Conservation (phyloP, 2,888 invertebrate genomes). For the Zele albiditarsus region DNA sequence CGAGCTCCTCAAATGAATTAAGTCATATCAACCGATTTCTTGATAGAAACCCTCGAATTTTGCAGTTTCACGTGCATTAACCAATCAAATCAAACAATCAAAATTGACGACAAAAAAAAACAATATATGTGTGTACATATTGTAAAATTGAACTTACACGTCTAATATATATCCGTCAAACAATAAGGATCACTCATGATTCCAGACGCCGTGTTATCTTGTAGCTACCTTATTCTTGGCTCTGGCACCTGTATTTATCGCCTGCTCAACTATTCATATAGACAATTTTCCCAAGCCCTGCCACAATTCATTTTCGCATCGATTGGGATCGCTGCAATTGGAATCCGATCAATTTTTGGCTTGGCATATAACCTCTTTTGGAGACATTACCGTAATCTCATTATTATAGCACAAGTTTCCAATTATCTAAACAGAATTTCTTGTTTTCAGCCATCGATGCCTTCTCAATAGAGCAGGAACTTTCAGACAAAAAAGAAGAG, state of each 20-base stretch:
- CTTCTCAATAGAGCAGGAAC: conserved; percentile 52
- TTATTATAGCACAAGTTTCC: background rate
- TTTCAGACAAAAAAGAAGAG: conserved; percentile 43
- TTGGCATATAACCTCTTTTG: conserved; percentile 55
- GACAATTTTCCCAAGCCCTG: conserved; percentile 46
- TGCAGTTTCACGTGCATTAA: no score
- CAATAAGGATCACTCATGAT: conserved; percentile 51
- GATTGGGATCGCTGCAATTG: conserved; percentile 56
- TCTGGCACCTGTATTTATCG: conserved; percentile 56
- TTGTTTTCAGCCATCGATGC: conserved; percentile 57
- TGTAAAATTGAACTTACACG: background rate
- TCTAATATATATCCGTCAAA: background rate
- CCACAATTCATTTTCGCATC: conserved; percentile 53
- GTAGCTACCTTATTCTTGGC: conserved; percentile 56
- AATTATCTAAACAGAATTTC: conserved; percentile 5
- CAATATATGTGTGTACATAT: background rate
- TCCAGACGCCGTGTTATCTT: conserved; percentile 57
- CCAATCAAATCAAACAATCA: no score
- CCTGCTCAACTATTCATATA: conserved; percentile 48
- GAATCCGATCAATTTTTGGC: conserved; percentile 53
- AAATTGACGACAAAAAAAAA: background rate
- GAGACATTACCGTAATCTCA: conserved; percentile 46
- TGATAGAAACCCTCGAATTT: no score
- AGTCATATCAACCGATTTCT: no score
- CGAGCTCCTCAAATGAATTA: no score